Percentiles rank a stretch among this genome's conserved stretches.
phyloP scores from a whole-genome alignment of 2,113 vertebrate species.

The Pygoscelis adeliae region DNA sequence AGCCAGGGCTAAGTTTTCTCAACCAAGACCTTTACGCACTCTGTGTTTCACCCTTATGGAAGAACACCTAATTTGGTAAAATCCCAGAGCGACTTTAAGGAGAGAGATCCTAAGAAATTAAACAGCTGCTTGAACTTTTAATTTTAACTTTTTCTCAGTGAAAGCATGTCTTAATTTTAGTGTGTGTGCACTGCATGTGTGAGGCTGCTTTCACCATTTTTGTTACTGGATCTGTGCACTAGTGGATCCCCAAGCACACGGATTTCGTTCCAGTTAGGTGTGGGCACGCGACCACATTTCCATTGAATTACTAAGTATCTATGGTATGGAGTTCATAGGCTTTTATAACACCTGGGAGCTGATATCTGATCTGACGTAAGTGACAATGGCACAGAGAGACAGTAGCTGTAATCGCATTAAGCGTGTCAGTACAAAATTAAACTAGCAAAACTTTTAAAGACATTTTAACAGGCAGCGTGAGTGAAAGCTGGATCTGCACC shows the following conservation, averaged over 20 bases:
- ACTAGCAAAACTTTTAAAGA: background rate
- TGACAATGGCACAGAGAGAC: background rate
- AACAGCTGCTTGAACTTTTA: background rate
- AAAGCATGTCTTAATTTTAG: background rate
- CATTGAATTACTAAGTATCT: background rate
- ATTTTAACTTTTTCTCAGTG: background rate
- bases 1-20: background rate
- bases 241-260: background rate
- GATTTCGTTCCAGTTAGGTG: background rate
- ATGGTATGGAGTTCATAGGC: background rate
- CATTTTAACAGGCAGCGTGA: background rate
- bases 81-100: background rate
- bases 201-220: background rate
- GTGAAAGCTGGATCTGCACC: background rate
- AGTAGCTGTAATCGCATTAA: background rate
- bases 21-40: background rate
- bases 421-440: background rate
- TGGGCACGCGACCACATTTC: rapidly evolving
- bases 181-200: too few relatives aligned
- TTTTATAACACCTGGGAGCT: background rate
- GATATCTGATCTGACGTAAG: background rate
- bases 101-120: background rate
- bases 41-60: background rate
- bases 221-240: background rate
- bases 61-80: background rate